Base-by-base conservation (phyloP, 2,113 vertebrate genomes). In the Malaclemys terrapin region DNA sequence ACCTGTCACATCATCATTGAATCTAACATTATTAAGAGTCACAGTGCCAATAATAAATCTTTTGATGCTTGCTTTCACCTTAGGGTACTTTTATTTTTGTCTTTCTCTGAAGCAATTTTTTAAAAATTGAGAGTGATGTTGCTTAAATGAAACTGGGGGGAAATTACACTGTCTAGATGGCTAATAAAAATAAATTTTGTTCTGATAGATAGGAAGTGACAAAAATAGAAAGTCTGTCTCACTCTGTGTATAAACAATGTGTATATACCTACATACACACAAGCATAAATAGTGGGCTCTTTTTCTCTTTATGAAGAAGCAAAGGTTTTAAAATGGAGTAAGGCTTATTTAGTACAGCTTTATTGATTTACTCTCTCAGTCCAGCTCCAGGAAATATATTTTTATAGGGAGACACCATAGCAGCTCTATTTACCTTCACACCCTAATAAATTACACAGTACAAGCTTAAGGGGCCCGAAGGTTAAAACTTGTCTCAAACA, bases 381-480 rank as follows among this genome's bases (percentile, higher is more conserved):
- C 3, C 38, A 76, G 22, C 24, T 80, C 5, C 56, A 0, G 0
- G 72, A 92, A 87, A 72, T 14, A 53, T 81, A 80, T 42, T 75
- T 42, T 38, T 75, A 75, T 75, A 75, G 22, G 72, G 38, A 75
- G 72, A 38, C 22, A 83, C 59, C 16, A 80, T 89, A 85, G 35
- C 87, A 24, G 35, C 86, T 91, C 54, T 96, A 31, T 50, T 89
- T 42, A 87, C 78, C 62, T 89, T 91, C 81, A 16, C 54, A 93
- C 14, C 45, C 59, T 82, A 72, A 19, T 72, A 72, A 38, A 80
- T 57, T 84, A 47, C 50, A 52, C 29, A 45, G 65, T 24, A 69
- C 80, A 27, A 80, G 49, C 10, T 54, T 69, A 69, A 69, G 7
- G 17, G 65, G 49, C 76, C 84, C 76, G 45, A 10, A 27, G 20